Evolutionary conservation across 2,113 vertebrate genomes (phyloP), one percentile per base, ranked within the genome.

Genomic region (Coracopsis vasa): DNA sequence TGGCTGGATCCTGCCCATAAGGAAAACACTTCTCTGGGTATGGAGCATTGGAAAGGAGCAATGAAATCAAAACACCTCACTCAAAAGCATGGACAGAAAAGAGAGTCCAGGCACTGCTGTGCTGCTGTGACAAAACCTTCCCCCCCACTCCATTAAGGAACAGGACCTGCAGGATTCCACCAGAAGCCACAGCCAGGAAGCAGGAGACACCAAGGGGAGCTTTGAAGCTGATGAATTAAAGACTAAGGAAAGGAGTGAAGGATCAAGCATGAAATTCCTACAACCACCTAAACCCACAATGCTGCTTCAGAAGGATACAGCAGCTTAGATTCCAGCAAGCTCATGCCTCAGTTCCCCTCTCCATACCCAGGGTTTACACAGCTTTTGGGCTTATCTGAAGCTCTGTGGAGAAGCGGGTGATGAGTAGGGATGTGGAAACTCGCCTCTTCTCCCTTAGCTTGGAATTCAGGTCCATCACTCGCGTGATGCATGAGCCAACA

Each of bases 201-300:
- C 16, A 74, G 65, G 9, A 71, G 53, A 47, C 21, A 77, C 31
- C 28, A 41, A 51, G 16, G 13, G 3, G 13, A 74, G 25, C 51
- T 79, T 67, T 45, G 79, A 82, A 79, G 39, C 8, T 80, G 62
- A 48, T 39, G 21, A 31, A 51, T 39, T 45, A 35, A 25, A 67
- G 70, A 39, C 33, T 51, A 61, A 87, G 39, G 39, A 64, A 75
- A 72, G 23, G 5, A 5, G 3, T 69, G 62, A 80, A 91, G 35
- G 35, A 39, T 4, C 1, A 50, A 64, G 33, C 0, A 0, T 35
- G 67, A 50, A 69, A 58, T 56, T 70, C 28, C 66, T 71, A 11
- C 25, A 78, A 4, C 4, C 13, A 67, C 13, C 28, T 66, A n/a
- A 35, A 81, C 39, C 28, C 70, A 17, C 41, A 61, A 23, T 37